Conservation (phyloP, 2,797 vertebrate genomes). For the Trachurus trachurus region DNA sequence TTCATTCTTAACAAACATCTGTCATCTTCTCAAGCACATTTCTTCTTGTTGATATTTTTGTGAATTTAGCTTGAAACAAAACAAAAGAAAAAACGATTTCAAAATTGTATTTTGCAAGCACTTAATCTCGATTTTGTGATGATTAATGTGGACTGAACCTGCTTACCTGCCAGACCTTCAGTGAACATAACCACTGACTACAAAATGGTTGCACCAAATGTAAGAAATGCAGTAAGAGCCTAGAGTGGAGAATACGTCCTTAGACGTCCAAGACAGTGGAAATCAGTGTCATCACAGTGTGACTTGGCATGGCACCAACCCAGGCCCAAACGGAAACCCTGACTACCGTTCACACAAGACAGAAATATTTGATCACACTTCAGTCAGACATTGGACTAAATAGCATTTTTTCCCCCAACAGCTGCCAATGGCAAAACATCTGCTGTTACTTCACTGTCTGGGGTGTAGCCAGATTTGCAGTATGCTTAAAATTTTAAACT, state of each 20-base stretch:
- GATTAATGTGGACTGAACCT: neutral
- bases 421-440: slow-evolving; percentile 37
- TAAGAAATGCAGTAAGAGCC: neutral
- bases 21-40: neutral
- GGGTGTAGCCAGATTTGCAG: slow-evolving; percentile 1
- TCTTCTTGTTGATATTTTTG: neutral
- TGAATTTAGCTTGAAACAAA: neutral
- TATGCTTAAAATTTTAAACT: slow-evolving; percentile 6
- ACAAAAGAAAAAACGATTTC: neutral
- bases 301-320: neutral
- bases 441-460: slow-evolving; percentile 26
- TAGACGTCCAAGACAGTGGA: neutral
- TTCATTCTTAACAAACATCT: neutral
- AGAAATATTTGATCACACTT: slow-evolving; percentile 10
- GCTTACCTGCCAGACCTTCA: neutral
- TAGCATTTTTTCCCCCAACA: slow-evolving; percentile 4
- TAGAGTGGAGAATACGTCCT: no score
- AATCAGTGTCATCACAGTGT: neutral
- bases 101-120: neutral
- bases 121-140: neutral
- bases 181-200: no score
- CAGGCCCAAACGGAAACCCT: neutral
- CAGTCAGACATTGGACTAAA: neutral
- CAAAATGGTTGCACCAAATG: neutral
- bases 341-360: neutral